These are phyloP conservation scores for Cyclophora albipunctata DNA, from an alignment of 2,888 invertebrate genomes.

Conservation along the genomic window DNA sequence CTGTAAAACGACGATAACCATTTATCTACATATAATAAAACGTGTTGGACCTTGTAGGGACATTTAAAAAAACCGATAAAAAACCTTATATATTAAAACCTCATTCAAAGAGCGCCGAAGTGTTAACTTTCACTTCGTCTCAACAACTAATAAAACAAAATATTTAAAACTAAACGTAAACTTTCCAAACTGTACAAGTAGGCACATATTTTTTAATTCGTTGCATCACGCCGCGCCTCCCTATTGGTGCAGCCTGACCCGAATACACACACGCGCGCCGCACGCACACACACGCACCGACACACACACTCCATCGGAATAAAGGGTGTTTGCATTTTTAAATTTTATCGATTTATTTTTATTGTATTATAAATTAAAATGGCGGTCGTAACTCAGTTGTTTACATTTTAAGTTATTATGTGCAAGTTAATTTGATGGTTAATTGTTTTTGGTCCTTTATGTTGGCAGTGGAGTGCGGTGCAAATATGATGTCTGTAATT, in stretches of 20 bases:
- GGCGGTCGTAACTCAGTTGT: constrained; percentile 25
- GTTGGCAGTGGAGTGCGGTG: too few species aligned
- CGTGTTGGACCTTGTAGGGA: too few species aligned
- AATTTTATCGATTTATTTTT: constrained; percentile 25
- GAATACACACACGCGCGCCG: constrained; percentile 50
- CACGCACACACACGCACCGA: constrained; percentile 34
- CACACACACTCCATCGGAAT: constrained; percentile 17
- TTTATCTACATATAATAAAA: too few species aligned
- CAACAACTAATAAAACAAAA: constrained; percentile 22
- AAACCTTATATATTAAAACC: too few species aligned
- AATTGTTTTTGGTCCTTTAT: constrained; percentile 11
- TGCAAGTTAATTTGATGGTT: constrained; percentile 13
- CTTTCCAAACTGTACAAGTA: constrained; percentile 34
- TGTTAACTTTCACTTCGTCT: constrained; percentile 15
- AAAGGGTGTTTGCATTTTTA: constrained; percentile 41
- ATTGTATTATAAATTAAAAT: constrained; percentile 25
- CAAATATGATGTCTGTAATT: too few species aligned
- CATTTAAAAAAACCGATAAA: too few species aligned
- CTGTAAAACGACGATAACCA: too few species aligned
- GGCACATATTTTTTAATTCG: constrained; percentile 33
- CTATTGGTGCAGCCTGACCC: constrained; percentile 54
- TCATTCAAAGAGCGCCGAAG: too few species aligned
- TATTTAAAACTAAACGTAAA: constrained; percentile 26
- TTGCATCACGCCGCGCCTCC: constrained; percentile 41
- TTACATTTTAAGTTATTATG: constrained; percentile 20